phyloP scores from a whole-genome alignment of 2,797 vertebrate species.

The Chaetodon trifasciatus region DNA sequence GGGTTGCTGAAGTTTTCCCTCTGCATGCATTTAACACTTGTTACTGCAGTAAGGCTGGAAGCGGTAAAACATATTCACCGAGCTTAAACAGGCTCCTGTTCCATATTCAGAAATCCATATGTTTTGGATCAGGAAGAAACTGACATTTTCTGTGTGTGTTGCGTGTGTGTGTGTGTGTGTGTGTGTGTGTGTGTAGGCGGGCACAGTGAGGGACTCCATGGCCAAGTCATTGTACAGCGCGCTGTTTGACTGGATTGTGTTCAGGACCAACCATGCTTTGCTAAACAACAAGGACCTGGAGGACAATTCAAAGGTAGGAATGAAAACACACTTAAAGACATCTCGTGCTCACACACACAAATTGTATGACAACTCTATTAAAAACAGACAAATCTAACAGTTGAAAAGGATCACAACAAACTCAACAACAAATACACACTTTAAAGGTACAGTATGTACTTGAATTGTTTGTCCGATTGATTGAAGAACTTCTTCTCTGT shows the following conservation, averaged over 20 bases:
- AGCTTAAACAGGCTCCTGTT: slow-evolving; percentile 21
- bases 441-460: not conserved
- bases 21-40: slow-evolving; percentile 10
- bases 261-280: slow-evolving; percentile 97
- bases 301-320: slow-evolving; percentile 90
- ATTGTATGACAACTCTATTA: too few species aligned
- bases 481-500: not conserved
- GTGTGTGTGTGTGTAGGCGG: slow-evolving; percentile 82
- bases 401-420: too few species aligned
- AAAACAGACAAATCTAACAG: too few species aligned
- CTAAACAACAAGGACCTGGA: slow-evolving; percentile 96
- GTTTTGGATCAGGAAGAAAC: slow-evolving; percentile 40
- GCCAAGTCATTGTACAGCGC: slow-evolving; percentile 97
- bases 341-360: not conserved
- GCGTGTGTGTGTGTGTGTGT: slow-evolving; percentile 84
- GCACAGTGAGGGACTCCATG: slow-evolving; percentile 97
- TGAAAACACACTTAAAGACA: not conserved
- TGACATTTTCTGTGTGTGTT: slow-evolving; percentile 28
- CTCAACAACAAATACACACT: not conserved
- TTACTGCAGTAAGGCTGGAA: not conserved
- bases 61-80: slow-evolving; percentile 28
- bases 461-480: not conserved
- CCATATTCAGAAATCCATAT: slow-evolving; percentile 29
- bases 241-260: slow-evolving; percentile 99
- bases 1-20: slow-evolving; percentile 24